These are phyloP conservation scores for Cephus pulcher DNA, from an alignment of 2,888 invertebrate species.

Conservation along the genomic window DNA sequence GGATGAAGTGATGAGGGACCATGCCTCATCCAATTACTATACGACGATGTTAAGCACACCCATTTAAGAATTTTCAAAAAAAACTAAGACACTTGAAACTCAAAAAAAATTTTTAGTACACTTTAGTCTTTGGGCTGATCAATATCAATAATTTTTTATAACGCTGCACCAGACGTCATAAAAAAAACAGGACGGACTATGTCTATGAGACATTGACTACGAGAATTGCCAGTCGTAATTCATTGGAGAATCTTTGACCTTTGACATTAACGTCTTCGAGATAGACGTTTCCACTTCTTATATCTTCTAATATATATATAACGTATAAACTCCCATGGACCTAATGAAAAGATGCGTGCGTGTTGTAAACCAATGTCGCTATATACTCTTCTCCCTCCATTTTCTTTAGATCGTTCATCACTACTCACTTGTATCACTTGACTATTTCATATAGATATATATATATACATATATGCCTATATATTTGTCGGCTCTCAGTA, in stretches of 20 bases:
- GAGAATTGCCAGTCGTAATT: background rate
- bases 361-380: background rate
- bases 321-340: background rate
- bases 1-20: background rate
- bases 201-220: background rate
- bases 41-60: background rate
- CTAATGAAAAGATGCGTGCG: background rate
- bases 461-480: background rate
- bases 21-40: background rate
- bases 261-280: conserved; percentile 22
- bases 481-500: background rate
- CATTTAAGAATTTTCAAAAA: too few relatives aligned
- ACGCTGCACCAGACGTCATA: background rate
- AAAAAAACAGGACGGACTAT: background rate
- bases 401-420: background rate
- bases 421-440: background rate
- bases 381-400: background rate
- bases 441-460: background rate
- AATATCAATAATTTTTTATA: background rate
- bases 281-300: background rate
- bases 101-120: background rate
- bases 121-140: background rate
- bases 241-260: conserved; percentile 33
- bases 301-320: background rate
- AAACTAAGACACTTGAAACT: background rate